Evolutionary conservation across 2,888 invertebrate species (phyloP).

Genomic region (Cataglyphis altisquamis): DNA sequence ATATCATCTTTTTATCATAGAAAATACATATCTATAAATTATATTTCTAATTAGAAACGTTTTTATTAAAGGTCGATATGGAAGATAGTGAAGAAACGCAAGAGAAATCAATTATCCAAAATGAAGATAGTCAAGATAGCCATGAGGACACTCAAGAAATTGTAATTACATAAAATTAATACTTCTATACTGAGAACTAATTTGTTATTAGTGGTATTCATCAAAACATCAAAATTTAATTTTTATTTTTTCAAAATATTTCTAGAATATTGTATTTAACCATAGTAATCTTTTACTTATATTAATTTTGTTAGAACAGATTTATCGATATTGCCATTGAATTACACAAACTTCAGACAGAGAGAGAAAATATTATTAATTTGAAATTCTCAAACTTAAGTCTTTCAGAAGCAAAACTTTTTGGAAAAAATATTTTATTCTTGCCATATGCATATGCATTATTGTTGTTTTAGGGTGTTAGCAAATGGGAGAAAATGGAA

Average conservation of each 20-base stretch:
- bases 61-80: conserved; percentile 82
- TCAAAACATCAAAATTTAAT: neutral
- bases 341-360: neutral
- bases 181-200: neutral
- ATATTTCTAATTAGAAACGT: neutral
- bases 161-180: conserved; percentile 70
- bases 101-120: conserved; percentile 68
- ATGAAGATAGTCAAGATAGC: conserved; percentile 84
- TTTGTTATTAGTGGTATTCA: neutral
- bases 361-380: neutral
- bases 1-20: neutral
- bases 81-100: conserved; percentile 77
- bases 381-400: neutral
- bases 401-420: neutral
- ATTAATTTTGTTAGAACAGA: neutral
- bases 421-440: neutral
- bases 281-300: neutral
- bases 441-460: neutral
- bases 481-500: conserved; percentile 85
- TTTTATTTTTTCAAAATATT: neutral
- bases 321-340: neutral
- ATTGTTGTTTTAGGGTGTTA: conserved; percentile 79
- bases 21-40: neutral
- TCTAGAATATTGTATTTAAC: neutral
- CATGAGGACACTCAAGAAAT: conserved; percentile 79